Base-by-base conservation (phyloP, 2,113 vertebrate species). In the Tupaia chinensis region DNA sequence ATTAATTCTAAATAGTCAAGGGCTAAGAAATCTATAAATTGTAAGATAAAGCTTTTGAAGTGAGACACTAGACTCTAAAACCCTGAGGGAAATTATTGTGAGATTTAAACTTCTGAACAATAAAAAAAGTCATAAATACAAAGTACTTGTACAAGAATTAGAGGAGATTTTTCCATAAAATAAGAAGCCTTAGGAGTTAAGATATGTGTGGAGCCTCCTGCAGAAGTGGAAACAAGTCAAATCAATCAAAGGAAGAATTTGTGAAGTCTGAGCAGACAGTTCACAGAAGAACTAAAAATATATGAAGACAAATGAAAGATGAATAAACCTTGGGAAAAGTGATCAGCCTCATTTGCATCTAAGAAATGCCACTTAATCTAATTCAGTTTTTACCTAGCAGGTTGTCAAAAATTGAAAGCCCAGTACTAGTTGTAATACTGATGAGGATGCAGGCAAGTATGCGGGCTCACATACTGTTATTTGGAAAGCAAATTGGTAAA, bases 211-310 rank as follows among this genome's bases (percentile, higher is more conserved):
- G 8, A 44, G 34, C 63, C 58, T 82, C 19, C 25, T 87, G 8
- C 89, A 93, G 53, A 93, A 84, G 87, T 95, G 27, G 84, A 63
- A 84, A 94, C 15, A 74, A 25, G 23, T 83, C 58, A 87, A 84
- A 74, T 86, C 80, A 96, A 60, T 72, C 14, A 60, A 76, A 78
- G 34, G 65, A 60, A 87, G 68, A 69, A 73, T 79, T 34, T 74
- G n/a, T 14, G 60, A 60, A 90, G 2, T 77, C 90, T 88, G n/a
- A 25, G 60, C 17, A 86, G 72, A 72, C 22, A 68, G 29, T 92
- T 69, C 54, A 65, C 34, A 78, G 29, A 87, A 92, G 17, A 94
- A 83, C 22, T 60, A 63, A 84, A 93, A 82, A 58, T 86, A 25
- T 60, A 12, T 32, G n/a, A 60, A 54, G 27, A 69, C 32, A 86